Evolutionary conservation across 1,140 invertebrate species (phyloP).

Genomic region (Drosophila kanapiae): DNA sequence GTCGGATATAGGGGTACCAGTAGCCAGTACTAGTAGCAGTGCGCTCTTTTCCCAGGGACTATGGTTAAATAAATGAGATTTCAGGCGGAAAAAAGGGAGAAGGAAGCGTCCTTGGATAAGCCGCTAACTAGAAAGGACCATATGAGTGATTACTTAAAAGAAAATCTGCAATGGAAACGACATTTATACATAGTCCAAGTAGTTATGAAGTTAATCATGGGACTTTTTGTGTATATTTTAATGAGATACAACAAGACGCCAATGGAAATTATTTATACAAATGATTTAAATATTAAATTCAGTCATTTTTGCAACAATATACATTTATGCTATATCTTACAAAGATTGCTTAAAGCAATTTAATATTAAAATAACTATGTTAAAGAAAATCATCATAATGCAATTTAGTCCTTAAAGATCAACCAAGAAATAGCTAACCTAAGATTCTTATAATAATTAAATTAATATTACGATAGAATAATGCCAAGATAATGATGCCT

Average conservation of each 20-base stretch:
- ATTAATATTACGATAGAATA: background rate
- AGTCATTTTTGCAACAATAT: no score
- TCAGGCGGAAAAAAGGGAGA: conserved; percentile 41
- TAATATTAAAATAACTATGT: background rate
- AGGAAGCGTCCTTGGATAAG: conserved; percentile 40
- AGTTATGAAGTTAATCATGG: background rate
- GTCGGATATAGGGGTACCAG: conserved; percentile 42
- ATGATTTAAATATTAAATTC: no score
- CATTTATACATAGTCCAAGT: background rate
- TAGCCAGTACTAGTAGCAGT: conserved; percentile 14
- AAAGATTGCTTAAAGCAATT: no score
- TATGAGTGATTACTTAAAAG: conserved; percentile 24
- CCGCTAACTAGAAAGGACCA: conserved; percentile 26
- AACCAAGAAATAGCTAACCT: background rate
- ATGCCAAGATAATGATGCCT: background rate
- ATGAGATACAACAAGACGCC: no score
- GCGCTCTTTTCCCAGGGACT: conserved; percentile 14
- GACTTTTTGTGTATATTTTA: no score
- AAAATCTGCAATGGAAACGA: background rate
- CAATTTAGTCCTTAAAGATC: background rate
- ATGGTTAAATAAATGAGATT: conserved; percentile 68
- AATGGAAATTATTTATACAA: background rate
- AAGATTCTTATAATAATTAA: background rate
- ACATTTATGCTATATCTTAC: background rate
- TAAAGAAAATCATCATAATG: background rate